These are phyloP conservation scores for Carettochelys insculpta DNA, from an alignment of 2,113 vertebrate species.

Conservation along the genomic window DNA sequence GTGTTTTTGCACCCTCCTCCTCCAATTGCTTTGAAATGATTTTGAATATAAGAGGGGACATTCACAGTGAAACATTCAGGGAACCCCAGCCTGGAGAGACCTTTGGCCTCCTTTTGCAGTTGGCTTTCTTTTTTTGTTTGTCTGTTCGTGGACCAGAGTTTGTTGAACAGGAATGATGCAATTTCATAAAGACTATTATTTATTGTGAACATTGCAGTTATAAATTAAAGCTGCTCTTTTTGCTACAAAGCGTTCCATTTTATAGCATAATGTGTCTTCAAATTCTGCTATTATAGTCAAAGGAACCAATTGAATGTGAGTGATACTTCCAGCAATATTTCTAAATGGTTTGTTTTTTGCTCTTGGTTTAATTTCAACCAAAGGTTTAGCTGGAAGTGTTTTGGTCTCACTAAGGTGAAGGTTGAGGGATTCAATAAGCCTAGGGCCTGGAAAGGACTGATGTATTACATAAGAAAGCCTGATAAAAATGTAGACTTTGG, in stretches of 20 bases:
- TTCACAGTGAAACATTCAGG: fast-evolving
- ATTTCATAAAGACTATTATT: conserved; percentile 40
- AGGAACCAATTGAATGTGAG: background rate
- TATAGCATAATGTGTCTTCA: conserved; percentile 63
- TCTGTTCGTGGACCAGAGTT: background rate
- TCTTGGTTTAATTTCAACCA: background rate
- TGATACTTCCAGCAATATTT: background rate
- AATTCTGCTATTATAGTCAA: conserved; percentile 60
- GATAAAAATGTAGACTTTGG: background rate
- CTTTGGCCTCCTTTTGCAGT: background rate
- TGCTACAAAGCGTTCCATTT: conserved; percentile 48
- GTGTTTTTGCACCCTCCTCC: background rate
- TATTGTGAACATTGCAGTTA: conserved; percentile 35
- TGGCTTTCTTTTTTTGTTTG: background rate
- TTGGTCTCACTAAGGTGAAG: background rate
- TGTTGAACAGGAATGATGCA: background rate
- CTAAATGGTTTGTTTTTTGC: background rate
- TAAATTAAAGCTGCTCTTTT: conserved; percentile 63
- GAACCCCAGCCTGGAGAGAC: background rate
- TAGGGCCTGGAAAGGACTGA: background rate
- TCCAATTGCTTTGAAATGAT: background rate
- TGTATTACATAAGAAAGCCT: background rate
- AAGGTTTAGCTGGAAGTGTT: background rate
- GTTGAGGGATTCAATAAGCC: background rate
- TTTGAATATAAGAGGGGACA: fast-evolving